Percentiles rank a stretch among this genome's conserved stretches.
Conservation (phyloP, 2,113 vertebrate species). For the Sylvia atricapilla region DNA sequence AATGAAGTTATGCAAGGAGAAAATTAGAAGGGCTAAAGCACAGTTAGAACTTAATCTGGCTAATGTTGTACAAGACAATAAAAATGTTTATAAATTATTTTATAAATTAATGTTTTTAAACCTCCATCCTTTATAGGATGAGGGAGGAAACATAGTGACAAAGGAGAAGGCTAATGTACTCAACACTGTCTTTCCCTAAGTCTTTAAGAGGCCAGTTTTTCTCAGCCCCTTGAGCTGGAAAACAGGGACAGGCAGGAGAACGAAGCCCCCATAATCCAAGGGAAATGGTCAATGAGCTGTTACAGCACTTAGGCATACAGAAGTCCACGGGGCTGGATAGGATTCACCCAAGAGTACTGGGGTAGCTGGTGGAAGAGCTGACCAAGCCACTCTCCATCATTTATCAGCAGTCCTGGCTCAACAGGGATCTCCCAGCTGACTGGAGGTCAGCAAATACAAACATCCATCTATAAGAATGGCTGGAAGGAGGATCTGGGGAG, state of each 20-base stretch:
- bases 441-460: not conserved
- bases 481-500: not conserved
- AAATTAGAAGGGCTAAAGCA: not conserved
- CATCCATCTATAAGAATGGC: not conserved
- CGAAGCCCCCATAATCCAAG: not conserved
- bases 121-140: not conserved
- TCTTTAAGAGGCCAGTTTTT: not conserved
- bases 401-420: not conserved
- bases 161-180: not conserved
- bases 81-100: not conserved
- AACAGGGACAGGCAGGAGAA: not conserved
- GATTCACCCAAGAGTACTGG: not conserved
- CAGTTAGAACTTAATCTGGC: not conserved
- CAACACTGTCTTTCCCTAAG: not conserved
- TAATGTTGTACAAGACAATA: not conserved
- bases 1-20: not conserved
- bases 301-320: not conserved
- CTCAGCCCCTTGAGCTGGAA: not conserved
- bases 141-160: not conserved
- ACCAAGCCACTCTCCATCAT: not conserved
- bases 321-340: not conserved
- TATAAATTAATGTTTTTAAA: not conserved
- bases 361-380: not conserved
- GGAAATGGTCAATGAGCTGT: not conserved
- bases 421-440: accelerated